A percentile compares a stretch with the other conserved stretches of the same genome.
Conservation (phyloP, 2,888 invertebrate genomes). For the Malacosoma neustria region DNA sequence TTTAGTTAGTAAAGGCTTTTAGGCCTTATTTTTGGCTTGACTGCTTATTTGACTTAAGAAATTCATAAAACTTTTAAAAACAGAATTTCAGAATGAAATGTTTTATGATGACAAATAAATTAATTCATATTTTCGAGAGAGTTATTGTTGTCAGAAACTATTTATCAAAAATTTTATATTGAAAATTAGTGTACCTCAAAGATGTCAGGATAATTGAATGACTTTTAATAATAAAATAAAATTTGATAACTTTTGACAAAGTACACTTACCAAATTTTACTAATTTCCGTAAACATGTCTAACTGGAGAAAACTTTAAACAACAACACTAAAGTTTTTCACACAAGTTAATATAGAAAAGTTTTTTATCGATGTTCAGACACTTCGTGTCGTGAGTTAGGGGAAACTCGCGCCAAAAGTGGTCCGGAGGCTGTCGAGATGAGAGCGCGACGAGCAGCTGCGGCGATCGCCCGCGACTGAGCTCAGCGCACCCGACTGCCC, state of each 20-base stretch:
- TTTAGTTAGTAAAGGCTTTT: too few species aligned
- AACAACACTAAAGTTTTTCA: constrained; percentile 17
- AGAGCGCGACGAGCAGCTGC: constrained; percentile 25
- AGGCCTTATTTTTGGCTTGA: too few species aligned
- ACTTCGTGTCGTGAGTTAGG: constrained; percentile 1
- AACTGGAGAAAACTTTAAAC: constrained; percentile 16
- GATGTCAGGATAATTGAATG: too few species aligned
- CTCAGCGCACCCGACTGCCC: constrained; percentile 34
- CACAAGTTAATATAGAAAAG: constrained; percentile 14
- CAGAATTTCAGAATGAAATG: too few species aligned
- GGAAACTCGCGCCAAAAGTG: constrained; percentile 27
- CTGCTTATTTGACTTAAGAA: too few species aligned
- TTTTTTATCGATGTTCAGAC: constrained; percentile 3
- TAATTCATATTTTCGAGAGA: too few species aligned
- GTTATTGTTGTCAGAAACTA: too few species aligned
- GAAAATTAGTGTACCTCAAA: too few species aligned
- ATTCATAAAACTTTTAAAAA: too few species aligned
- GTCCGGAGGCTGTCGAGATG: constrained; percentile 12
- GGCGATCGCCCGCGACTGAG: constrained; percentile 56
- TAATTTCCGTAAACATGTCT: constrained; percentile 15
- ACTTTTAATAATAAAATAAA: background rate
- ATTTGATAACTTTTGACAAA: constrained; percentile 7
- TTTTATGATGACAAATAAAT: too few species aligned
- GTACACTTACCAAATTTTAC: constrained; percentile 23
- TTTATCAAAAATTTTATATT: too few species aligned